Evolutionary conservation across 2,888 invertebrate species (phyloP), one percentile per base, ranked within the genome.

Genomic region (Stenodema calcarata): DNA sequence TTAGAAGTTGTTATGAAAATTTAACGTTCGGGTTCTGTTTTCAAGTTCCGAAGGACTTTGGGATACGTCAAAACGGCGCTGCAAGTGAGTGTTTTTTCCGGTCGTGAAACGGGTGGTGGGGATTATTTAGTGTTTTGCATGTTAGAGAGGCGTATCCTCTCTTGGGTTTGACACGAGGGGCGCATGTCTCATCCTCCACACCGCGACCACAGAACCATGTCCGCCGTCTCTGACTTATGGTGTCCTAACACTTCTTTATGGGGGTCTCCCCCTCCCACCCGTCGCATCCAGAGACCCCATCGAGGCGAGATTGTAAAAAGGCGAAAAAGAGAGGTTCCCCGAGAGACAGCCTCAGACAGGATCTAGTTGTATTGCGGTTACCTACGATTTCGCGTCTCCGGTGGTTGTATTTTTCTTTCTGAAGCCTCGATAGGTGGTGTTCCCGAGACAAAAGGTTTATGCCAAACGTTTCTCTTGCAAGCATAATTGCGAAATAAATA

Each of bases 1-100:
- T 78, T 78, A 78, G 78, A 41, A 44, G 78, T 44, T 78, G 78
- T 78, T 78, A 44, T 44, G 78, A 78, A 78, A 78, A 78, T 78
- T 44, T 78, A 78, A 78, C 78, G 41, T 23, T 44, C 78, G 18
- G 12, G 11, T 44, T 44, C 78, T 41, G 78, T 44, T 78, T 78
- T 23, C 18, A 4, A 23, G 44, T 44, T 78, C 78, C 18, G 2
- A 78, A 23, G 35, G 78, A 62, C 50, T 50, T 50, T 50, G 50
- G 50, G 50, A 50, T 18, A 76, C 44, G 78, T 78, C 78, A 44
- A 78, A 78, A 78, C 41, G 78, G 78, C 78, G 41, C 44, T 44
- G 44, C 73, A 16, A 44, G 78, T 44, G 78, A 78, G 62, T 23
- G 23, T 62, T 62, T 23, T 62, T 18, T 23, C 23, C 11, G 35